Base-by-base conservation (phyloP, 2,797 vertebrate genomes). In the Benthosema pterotum region DNA sequence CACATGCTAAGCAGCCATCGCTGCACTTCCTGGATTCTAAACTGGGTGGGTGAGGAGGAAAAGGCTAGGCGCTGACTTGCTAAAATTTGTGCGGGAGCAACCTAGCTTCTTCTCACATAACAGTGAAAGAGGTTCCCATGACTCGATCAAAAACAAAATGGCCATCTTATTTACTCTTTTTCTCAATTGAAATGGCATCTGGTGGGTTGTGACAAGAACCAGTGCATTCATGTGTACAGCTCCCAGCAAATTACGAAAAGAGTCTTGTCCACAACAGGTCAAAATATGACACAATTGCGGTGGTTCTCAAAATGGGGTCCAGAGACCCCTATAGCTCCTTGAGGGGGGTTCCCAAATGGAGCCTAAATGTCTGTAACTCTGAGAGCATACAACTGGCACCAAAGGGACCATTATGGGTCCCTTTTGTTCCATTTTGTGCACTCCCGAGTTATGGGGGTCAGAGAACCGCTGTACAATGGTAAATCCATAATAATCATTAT, bases 1-100 rank as follows among this genome's bases (percentile, higher is more conserved):
- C 75, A 69, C 48, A 2, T 74, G 61, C 65, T 69, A 63, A 57
- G 75, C 69, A 71, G 74, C 72, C 71, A 28, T 79, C 53, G 6
- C 65, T 56, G 19, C 72, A 65, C 59, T 71, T 78, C 70, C 70
- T 54, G 52, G 68, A 65, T 70, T 72, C 11, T 51, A 42, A 38
- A 13, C 3, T 12, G 67, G 47, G 22, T 8, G 43, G 61, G 63
- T n/a, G n/a, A n/a, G 57, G 2, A 0, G 55, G 4, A 25, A 15
- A 22, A 19, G 56, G 57, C 15, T 25, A 50, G 65, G 60, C 47
- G 60, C 47, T 15, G 65, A 74, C 28, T 74, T 60, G 57, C 62
- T 59, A 15, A n/a, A 42, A 55, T 68, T 65, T 70, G 55, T 68
- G 60, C 68, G 62, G 53, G 57, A 70, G 60, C 58, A 67, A 79